A percentile compares a stretch with the other conserved stretches of the same genome.
phyloP scores from a whole-genome alignment of 1,140 invertebrate genomes.

The Campoletis sonorensis region DNA sequence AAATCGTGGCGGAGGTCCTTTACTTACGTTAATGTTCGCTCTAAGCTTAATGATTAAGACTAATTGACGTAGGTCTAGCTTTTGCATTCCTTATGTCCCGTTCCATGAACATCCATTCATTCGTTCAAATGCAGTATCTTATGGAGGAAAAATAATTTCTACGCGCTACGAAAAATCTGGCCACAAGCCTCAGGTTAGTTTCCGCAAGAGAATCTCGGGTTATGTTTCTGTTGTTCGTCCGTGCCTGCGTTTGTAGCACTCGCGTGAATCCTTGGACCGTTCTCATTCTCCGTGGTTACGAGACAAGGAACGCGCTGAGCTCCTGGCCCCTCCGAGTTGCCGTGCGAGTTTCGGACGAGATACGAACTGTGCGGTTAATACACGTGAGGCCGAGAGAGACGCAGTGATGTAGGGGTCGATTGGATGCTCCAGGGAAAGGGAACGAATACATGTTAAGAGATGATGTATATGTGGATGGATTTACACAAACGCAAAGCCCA shows the following conservation, averaged over 20 bases:
- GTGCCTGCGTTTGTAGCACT: neutral
- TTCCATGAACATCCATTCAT: no score
- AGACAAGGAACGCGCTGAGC: neutral
- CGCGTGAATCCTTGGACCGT: constrained; percentile 1
- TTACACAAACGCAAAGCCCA: no score
- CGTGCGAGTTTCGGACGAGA: neutral
- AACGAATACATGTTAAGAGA: constrained; percentile 19
- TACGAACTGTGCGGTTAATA: neutral
- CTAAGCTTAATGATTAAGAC: no score
- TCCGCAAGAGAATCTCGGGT: neutral
- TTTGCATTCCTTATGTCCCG: no score
- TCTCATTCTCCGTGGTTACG: neutral
- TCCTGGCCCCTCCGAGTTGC: constrained; percentile 1
- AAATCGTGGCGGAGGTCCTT: no score
- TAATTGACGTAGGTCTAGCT: no score
- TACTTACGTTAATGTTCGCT: no score
- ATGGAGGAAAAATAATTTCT: no score
- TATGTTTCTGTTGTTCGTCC: neutral
- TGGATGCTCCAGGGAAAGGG: constrained; percentile 19
- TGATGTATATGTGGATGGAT: neutral
- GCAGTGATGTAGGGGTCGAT: constrained; percentile 19
- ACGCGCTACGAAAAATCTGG: no score
- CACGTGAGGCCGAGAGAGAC: neutral
- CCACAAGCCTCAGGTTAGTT: neutral
- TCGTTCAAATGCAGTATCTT: no score